phyloP scores from a whole-genome alignment of 2,113 vertebrate genomes.

The Mirza zaza region DNA sequence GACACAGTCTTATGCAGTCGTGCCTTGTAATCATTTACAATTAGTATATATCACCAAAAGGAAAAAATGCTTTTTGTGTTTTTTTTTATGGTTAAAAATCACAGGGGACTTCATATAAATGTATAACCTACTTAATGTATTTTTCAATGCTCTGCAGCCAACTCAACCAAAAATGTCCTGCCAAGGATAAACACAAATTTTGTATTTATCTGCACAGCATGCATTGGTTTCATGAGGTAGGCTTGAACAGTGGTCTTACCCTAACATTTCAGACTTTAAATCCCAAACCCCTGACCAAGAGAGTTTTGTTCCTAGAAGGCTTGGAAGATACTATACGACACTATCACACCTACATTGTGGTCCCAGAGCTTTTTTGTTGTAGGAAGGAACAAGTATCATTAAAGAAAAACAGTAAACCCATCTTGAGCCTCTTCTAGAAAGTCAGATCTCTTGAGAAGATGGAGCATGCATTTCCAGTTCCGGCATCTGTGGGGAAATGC shows the following conservation, averaged over 20 bases:
- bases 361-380: neutral
- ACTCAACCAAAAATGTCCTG: constrained; percentile 50
- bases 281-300: neutral
- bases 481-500: constrained; percentile 42
- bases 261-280: neutral
- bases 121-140: neutral
- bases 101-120: constrained; percentile 16
- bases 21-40: neutral
- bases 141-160: neutral
- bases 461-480: neutral
- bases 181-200: constrained; percentile 61
- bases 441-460: neutral
- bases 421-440: neutral
- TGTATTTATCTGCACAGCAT: constrained; percentile 76
- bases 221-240: neutral
- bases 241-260: neutral
- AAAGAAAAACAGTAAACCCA: neutral
- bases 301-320: neutral
- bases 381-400: neutral
- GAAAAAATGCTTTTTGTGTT: neutral
- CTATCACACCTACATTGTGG: neutral
- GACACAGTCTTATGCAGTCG: neutral
- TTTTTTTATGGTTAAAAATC: neutral
- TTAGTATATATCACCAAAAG: constrained; percentile 11
- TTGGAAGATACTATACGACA: neutral